Conservation (phyloP, 2,113 vertebrate genomes). For the Corythaixoides concolor region DNA sequence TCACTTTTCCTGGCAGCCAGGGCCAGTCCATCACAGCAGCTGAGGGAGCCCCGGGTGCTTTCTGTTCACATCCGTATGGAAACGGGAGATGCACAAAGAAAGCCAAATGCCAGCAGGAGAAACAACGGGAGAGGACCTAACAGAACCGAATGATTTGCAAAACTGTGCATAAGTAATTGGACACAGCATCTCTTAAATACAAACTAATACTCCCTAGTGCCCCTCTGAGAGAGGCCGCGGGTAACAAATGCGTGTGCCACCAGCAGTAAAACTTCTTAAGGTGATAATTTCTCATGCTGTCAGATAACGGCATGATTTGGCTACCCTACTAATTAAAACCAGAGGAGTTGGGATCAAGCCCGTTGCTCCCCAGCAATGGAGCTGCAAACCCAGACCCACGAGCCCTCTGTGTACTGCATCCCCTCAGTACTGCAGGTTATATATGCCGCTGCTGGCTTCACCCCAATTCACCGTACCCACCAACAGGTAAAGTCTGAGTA, state of each 20-base stretch:
- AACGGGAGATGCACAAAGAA: background rate
- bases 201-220: background rate
- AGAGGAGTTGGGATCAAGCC: background rate
- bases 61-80: background rate
- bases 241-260: background rate
- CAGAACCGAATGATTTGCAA: background rate
- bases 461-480: background rate
- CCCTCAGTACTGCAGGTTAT: fast-evolving
- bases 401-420: background rate
- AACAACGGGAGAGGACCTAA: background rate
- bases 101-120: background rate
- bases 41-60: fast-evolving
- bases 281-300: background rate
- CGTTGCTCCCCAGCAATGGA: background rate
- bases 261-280: background rate
- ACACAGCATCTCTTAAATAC: background rate
- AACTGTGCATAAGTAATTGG: background rate
- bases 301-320: background rate
- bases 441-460: background rate
- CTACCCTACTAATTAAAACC: background rate
- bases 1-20: background rate
- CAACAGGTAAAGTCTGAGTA: background rate
- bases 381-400: background rate
- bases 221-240: background rate
- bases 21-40: background rate